Evolutionary conservation across 23 tunicate species (phyloP).

Genomic region (Aplidium turbinatum): DNA sequence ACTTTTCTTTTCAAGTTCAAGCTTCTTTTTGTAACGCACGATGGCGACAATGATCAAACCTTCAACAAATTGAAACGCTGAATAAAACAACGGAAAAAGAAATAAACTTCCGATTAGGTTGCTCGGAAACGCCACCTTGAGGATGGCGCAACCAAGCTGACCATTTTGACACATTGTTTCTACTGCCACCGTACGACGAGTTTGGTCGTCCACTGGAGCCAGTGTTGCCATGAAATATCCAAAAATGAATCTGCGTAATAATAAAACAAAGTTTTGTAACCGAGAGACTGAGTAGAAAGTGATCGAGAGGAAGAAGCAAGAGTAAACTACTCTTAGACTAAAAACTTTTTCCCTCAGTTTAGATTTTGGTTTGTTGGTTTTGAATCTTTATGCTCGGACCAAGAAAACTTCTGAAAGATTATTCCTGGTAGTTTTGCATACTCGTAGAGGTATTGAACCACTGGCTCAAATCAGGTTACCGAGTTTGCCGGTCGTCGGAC

Average conservation of each 20-base stretch:
- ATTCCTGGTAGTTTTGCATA: no score
- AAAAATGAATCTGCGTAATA: constrained; percentile 35
- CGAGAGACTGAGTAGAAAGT: no score
- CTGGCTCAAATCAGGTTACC: no score
- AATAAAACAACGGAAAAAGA: constrained; percentile 50
- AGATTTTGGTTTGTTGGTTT: no score
- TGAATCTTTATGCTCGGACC: no score
- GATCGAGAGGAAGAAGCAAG: no score
- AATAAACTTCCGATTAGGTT: constrained; percentile 49
- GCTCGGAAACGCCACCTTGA: constrained; percentile 43
- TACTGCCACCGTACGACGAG: constrained; percentile 61
- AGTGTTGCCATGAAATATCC: constrained; percentile 32
- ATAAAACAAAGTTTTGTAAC: no score
- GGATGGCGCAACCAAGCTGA: constrained; percentile 46
- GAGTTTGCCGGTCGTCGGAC: no score
- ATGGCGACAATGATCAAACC: constrained; percentile 39
- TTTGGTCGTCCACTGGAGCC: constrained; percentile 5
- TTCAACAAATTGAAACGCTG: constrained; percentile 41
- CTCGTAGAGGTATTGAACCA: no score
- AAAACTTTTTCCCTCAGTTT: background rate
- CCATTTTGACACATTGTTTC: constrained; percentile 60
- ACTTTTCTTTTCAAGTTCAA: background rate
- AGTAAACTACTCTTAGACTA: background rate
- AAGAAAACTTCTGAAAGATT: no score
- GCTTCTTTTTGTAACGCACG: constrained; percentile 9